Evolutionary conservation across 1,140 invertebrate genomes (phyloP).

Genomic region (Melitaea cinxia): DNA sequence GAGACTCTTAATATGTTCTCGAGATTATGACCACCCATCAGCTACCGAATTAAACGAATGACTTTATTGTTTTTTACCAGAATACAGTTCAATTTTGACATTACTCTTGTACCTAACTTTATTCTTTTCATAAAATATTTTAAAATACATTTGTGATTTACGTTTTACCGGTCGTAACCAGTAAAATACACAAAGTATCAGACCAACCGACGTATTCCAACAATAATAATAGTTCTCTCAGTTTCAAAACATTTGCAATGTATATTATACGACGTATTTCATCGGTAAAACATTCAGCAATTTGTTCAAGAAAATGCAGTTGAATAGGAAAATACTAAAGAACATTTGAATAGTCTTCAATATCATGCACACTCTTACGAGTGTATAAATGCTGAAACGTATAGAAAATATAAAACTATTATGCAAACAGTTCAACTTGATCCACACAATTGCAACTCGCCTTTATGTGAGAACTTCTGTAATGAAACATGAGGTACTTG

Average conservation of each 20-base stretch:
- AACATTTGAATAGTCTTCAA: constrained; percentile 18
- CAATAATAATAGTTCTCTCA: constrained; percentile 23
- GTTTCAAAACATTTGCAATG: constrained; percentile 22
- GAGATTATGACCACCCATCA: constrained; percentile 14
- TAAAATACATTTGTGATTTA: constrained; percentile 1
- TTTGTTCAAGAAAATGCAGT: constrained; percentile 27
- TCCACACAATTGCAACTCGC: constrained; percentile 41
- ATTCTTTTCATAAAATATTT: constrained; percentile 3
- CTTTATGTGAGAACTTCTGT: constrained; percentile 41
- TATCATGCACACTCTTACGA: constrained; percentile 30
- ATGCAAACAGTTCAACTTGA: constrained; percentile 51
- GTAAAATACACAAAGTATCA: neutral
- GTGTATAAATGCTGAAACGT: constrained; percentile 27
- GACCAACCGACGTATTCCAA: constrained; percentile 3
- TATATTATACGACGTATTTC: constrained; percentile 25
- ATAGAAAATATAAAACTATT: constrained; percentile 62
- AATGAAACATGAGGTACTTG: constrained; percentile 19
- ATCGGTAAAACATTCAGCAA: constrained; percentile 24
- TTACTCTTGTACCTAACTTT: neutral
- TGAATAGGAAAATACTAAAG: constrained; percentile 33
- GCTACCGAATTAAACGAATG: constrained; percentile 25
- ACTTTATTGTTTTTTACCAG: neutral
- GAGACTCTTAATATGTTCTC: constrained; percentile 28
- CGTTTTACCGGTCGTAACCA: constrained; percentile 4
- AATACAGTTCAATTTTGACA: neutral